Conservation (phyloP, 2,797 vertebrate genomes). For the Pogonophryne albipinna region DNA sequence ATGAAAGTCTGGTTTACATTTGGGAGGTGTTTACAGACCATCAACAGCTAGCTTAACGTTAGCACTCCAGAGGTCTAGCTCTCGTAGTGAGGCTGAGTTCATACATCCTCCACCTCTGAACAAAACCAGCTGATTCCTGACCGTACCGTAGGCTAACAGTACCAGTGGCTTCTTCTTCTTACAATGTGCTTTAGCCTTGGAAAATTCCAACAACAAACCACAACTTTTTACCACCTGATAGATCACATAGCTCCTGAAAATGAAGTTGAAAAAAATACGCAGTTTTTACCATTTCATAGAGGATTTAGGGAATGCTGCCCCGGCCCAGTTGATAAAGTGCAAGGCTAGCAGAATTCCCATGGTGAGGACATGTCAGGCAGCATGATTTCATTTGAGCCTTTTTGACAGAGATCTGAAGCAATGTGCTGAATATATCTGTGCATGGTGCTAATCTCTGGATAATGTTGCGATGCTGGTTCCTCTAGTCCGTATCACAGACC, state of each 20-base stretch:
- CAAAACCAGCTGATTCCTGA: slow-evolving; percentile 5
- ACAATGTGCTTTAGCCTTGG: neutral
- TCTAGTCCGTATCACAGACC: slow-evolving; percentile 13
- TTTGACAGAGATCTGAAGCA: slow-evolving; percentile 48
- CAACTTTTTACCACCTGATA: neutral
- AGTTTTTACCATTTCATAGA: neutral
- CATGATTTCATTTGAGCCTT: slow-evolving; percentile 40
- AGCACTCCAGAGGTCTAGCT: neutral
- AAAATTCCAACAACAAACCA: neutral
- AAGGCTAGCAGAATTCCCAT: slow-evolving; percentile 14
- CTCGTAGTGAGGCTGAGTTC: neutral
- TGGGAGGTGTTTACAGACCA: neutral
- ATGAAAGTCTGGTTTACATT: slow-evolving; percentile 1
- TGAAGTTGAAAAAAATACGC: neutral
- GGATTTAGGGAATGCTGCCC: neutral
- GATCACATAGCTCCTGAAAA: neutral
- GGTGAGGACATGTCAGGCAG: slow-evolving; percentile 34
- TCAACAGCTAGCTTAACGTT: neutral
- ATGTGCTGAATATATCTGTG: slow-evolving; percentile 21
- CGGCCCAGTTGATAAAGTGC: neutral
- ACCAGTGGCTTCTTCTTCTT: no score
- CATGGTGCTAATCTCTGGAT: slow-evolving; percentile 61
- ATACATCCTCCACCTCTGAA: neutral
- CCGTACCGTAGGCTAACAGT: neutral
- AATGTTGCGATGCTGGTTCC: slow-evolving; percentile 49